A percentile compares a stretch with the other conserved stretches of the same genome.
Conservation (phyloP, 2,113 vertebrate species). For the Petaurus breviceps region DNA sequence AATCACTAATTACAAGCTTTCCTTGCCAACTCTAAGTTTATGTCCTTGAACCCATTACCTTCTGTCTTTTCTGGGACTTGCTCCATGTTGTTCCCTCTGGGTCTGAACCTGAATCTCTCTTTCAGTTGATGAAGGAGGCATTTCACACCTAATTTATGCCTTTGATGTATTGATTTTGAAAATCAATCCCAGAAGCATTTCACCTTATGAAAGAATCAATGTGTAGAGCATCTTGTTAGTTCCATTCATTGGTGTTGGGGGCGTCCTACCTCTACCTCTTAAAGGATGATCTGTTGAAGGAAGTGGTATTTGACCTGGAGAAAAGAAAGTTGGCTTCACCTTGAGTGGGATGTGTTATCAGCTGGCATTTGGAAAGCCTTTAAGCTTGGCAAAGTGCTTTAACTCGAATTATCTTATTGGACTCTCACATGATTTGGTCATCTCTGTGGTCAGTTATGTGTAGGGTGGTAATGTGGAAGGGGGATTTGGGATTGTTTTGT, state of each 20-base stretch:
- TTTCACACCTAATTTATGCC: neutral
- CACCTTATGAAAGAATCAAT: neutral
- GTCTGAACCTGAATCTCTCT: neutral
- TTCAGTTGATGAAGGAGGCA: neutral
- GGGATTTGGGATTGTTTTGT: neutral
- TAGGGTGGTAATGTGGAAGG: neutral
- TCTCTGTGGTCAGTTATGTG: neutral
- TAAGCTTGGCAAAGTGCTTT: neutral
- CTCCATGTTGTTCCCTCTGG: neutral
- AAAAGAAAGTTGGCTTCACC: neutral
- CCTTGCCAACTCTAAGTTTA: neutral
- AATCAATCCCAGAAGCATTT: neutral
- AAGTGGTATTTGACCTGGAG: neutral
- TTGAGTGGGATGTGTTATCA: neutral
- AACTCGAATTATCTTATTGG: neutral
- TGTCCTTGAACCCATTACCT: neutral
- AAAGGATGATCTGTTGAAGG: neutral
- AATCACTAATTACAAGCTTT: neutral
- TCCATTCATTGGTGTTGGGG: neutral
- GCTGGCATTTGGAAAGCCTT: neutral
- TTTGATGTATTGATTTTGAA: neutral
- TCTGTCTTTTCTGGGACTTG: neutral
- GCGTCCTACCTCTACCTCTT: neutral
- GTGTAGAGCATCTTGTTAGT: neutral
- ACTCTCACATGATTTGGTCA: neutral